Base-by-base conservation (phyloP, 37 sponge, comb jelly and placozoan species). In the Crambe crambe region DNA sequence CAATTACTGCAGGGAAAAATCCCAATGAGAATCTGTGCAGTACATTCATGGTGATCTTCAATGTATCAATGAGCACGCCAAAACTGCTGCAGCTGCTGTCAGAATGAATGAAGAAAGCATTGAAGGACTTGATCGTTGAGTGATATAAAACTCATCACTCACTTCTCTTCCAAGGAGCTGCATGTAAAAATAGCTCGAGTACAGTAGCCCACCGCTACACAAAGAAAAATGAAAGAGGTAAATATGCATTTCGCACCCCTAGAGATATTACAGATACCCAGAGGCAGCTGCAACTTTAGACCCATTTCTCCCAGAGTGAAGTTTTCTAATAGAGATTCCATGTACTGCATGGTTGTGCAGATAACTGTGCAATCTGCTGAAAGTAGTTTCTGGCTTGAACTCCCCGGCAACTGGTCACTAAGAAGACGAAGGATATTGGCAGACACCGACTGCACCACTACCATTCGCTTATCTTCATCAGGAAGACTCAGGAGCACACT, bases 291-390 rank as follows among this genome's bases (percentile, higher is more conserved):
- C 6, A 25, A 31, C 47, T 74, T 38, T 30, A 86, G 26, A 21
- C 72, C 71, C 12, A 27, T 12, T 17, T 67, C 60, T 29, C 87
- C 87, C 65, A 56, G 68, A 22, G 58, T 47, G 37, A 81, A 88
- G 66, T 88, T 78, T 68, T 88, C 89, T 59, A 82, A 51, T 61
- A 88, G 32, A 1, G 79, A 75, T n/a, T 82, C 76, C 2, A 88
- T 5, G 47, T 86, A 86, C 42, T 74, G 76, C 21, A 75, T 40
- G 20, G 18, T 29, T 42, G 17, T 54, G 3, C n/a, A 2, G 27
- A 70, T n/a, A 43, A 22, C 12, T 12, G 71, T 21, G 37, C 1
- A 10, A 42, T 1, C 42, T 42, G 23, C 51, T 47, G 51, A 12
- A 15, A 47, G 51, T 47, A 47, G 51, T 47, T 47, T 47, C 51